Evolutionary conservation across 2,888 invertebrate species (phyloP), one percentile per base, ranked within the genome.

Genomic region (Brachypalpus laphriformis): DNA sequence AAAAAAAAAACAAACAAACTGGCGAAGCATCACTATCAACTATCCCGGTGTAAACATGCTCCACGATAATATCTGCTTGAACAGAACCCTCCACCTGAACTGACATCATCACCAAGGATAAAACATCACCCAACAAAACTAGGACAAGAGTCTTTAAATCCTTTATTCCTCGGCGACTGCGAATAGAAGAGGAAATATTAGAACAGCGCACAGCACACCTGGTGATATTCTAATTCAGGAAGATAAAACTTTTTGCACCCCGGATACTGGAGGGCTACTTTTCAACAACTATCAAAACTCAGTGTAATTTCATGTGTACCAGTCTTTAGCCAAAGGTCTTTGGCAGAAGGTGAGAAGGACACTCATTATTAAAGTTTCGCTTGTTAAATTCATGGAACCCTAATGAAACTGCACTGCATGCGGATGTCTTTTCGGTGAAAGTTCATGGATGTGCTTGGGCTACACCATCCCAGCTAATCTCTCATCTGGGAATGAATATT

Each of bases 331-430:
- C 40, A 37, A 57, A 59, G 59, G 59, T 77, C 51, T 34, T 37
- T 45, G 42, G 5, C 45, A 2, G 5, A 25, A 68, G 34, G 16
- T 16, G 28, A 56, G 47, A 61, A 57, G 59, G 49, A 22, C 63
- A 49, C 42, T 76, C 61, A 63, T 51, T 77, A 77, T 77, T 82
- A 77, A 77, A 77, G 65, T 82, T 82, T 59, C 22, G 25, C 56
- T 76, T 51, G 70, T 70, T 66, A 54, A 63, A 40, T 8, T 56
- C 63, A 72, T 49, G 42, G 65, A 25, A 51, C 42, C 42, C 37
- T 71, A 77, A 70, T 71, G 77, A 82, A 70, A 66, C 56, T 59
- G 65, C 70, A 82, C 37, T 65, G 65, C 25, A 9, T 61, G 45
- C 37, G 34, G 45, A 47, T 76, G 61, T 34, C 40, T 57, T 51